phyloP scores from a whole-genome alignment of 2,797 vertebrate species.

The Malacoctenus gilli region DNA sequence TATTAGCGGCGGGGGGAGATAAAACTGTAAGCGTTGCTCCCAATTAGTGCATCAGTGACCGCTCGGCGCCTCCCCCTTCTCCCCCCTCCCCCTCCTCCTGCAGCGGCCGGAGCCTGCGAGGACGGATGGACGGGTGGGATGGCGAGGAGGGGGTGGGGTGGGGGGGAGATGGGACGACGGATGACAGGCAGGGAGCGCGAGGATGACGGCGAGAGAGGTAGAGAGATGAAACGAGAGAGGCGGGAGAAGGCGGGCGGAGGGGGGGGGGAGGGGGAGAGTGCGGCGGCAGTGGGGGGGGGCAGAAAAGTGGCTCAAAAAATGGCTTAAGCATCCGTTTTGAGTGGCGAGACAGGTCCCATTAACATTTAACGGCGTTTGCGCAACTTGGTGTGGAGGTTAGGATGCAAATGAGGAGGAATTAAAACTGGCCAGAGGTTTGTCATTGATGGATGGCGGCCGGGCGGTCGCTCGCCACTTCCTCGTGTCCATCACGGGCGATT shows the following conservation, averaged over 20 bases:
- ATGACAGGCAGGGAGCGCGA: slow-evolving; percentile 53
- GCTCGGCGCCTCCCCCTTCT: slow-evolving; percentile 81
- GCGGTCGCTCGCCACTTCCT: slow-evolving; percentile 97
- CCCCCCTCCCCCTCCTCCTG: slow-evolving; percentile 63
- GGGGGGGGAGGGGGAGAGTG: slow-evolving; percentile 6
- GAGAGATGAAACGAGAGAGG: slow-evolving; percentile 49
- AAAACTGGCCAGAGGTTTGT: slow-evolving; percentile 99
- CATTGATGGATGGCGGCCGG: slow-evolving; percentile 99
- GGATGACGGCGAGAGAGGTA: slow-evolving; percentile 43
- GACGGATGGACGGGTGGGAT: not conserved
- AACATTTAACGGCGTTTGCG: slow-evolving; percentile 99
- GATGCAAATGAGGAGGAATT: slow-evolving; percentile 99
- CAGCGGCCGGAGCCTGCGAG: slow-evolving; percentile 77
- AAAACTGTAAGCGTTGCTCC: slow-evolving; percentile 99
- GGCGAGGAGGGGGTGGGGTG: slow-evolving; percentile 6
- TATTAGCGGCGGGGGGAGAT: slow-evolving; percentile 97
- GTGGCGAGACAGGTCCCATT: slow-evolving; percentile 99
- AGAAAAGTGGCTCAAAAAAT: slow-evolving; percentile 81
- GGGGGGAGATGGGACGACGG: slow-evolving; percentile 55
- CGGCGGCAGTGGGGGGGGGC: slow-evolving; percentile 40
- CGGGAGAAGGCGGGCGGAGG: slow-evolving; percentile 16
- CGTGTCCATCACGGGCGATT: slow-evolving; percentile 99
- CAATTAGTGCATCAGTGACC: slow-evolving; percentile 99
- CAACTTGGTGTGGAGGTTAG: slow-evolving; percentile 99
- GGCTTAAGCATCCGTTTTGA: slow-evolving; percentile 92